Evolutionary conservation across 2,888 invertebrate genomes (phyloP).

Genomic region (Polia nebulosa): DNA sequence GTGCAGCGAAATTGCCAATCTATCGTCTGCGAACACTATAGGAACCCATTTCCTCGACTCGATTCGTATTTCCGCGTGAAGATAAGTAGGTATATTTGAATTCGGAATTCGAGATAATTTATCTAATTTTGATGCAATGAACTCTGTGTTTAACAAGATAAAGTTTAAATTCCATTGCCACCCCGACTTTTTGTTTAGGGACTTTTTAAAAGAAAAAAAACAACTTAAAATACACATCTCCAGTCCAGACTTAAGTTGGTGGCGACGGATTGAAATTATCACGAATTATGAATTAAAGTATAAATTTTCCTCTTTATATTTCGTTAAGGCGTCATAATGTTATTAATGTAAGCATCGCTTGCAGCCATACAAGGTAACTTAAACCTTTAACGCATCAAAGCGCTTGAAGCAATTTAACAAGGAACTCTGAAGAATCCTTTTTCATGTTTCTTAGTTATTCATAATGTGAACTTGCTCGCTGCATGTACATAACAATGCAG

Average conservation of each 20-base stretch:
- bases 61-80: conserved; percentile 31
- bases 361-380: conserved; percentile 39
- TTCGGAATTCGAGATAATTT: not conserved
- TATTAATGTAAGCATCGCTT: conserved; percentile 36
- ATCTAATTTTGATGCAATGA: not conserved
- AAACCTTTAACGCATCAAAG: conserved; percentile 28
- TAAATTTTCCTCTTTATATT: conserved; percentile 6
- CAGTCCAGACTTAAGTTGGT: no score
- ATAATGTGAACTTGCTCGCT: conserved; percentile 26
- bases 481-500: conserved; percentile 40
- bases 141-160: not conserved
- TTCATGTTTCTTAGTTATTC: conserved; percentile 19
- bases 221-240: no score
- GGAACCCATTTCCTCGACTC: conserved; percentile 39
- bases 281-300: not conserved
- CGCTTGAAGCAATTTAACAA: conserved; percentile 37
- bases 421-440: conserved; percentile 26
- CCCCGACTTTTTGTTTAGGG: not conserved
- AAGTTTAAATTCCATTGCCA: not conserved
- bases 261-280: not conserved
- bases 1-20: conserved; percentile 56
- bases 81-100: conserved; percentile 22
- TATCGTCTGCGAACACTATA: conserved; percentile 37
- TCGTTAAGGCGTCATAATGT: conserved; percentile 26
- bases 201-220: not conserved